Evolutionary conservation across 2,113 vertebrate genomes (phyloP).

Genomic region (Rhegmatorhina hoffmannsi): DNA sequence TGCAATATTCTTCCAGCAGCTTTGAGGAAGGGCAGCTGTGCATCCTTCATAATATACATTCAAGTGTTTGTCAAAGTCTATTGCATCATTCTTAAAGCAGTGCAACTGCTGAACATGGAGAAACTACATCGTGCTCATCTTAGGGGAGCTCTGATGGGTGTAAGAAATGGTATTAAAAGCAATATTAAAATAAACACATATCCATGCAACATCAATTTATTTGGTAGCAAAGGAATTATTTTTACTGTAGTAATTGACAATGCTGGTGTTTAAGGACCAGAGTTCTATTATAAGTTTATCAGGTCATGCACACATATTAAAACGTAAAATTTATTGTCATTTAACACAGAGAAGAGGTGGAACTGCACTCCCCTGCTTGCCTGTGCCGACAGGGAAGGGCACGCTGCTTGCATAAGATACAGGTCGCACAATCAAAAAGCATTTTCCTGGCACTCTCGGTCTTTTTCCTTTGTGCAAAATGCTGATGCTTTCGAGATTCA

Average conservation of each 20-base stretch:
- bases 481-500: neutral
- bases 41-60: neutral
- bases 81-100: neutral
- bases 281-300: neutral
- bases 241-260: neutral
- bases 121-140: neutral
- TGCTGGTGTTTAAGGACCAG: neutral
- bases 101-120: neutral
- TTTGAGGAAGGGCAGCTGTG: neutral
- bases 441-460: neutral
- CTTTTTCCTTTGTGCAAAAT: conserved; percentile 1
- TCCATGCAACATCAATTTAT: neutral
- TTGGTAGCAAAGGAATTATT: neutral
- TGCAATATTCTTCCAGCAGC: neutral
- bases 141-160: neutral
- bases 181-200: neutral
- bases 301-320: neutral
- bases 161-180: neutral
- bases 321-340: neutral
- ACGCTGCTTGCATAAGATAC: neutral
- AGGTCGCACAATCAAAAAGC: neutral
- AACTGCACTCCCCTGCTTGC: neutral
- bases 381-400: neutral
- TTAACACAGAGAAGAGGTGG: neutral
- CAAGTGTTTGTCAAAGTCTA: neutral